Percentiles rank a stretch among this genome's conserved stretches.
Evolutionary conservation across 2,113 vertebrate species (phyloP).

Genomic region (Heloderma charlesbogerti): DNA sequence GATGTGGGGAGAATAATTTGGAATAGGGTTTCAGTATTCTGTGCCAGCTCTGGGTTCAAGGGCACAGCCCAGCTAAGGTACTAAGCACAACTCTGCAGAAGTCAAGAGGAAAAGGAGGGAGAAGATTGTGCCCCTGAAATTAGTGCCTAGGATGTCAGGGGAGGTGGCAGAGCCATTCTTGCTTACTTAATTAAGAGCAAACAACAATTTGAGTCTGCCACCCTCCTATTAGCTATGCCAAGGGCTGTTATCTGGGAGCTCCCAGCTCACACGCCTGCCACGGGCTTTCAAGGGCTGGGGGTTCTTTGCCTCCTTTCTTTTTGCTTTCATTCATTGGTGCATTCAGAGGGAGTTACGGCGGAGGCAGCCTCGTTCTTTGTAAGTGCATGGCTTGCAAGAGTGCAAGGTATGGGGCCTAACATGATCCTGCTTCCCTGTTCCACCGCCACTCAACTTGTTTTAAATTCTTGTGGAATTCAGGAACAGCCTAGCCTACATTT

Average conservation of each 20-base stretch:
- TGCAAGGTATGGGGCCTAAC: too few species aligned
- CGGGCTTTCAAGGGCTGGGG: constrained; percentile 31
- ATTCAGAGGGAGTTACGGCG: neutral
- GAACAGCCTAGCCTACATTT: neutral
- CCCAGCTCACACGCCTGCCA: constrained; percentile 22
- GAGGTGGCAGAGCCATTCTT: constrained; percentile 70
- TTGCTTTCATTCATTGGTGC: neutral
- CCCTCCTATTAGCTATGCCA: constrained; percentile 69
- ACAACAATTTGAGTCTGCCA: constrained; percentile 74
- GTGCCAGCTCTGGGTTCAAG: neutral
- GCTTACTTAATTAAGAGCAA: constrained; percentile 78
- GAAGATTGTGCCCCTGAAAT: constrained; percentile 69
- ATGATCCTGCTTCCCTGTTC: neutral
- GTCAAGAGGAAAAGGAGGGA: constrained; percentile 64
- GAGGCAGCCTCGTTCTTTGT: neutral
- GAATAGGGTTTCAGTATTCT: neutral
- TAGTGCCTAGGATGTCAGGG: constrained; percentile 73
- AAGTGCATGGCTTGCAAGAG: neutral
- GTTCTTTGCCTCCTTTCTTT: constrained; percentile 19
- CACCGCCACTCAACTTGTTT: neutral
- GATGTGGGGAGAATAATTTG: neutral
- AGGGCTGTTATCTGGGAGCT: constrained; percentile 50
- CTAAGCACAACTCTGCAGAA: constrained; percentile 44
- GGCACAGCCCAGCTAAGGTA: constrained; percentile 4
- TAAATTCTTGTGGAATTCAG: neutral